A percentile compares a stretch with the other conserved stretches of the same genome.
Conservation (phyloP, 2,888 invertebrate species). For the Cryptocheilus praepositus region DNA sequence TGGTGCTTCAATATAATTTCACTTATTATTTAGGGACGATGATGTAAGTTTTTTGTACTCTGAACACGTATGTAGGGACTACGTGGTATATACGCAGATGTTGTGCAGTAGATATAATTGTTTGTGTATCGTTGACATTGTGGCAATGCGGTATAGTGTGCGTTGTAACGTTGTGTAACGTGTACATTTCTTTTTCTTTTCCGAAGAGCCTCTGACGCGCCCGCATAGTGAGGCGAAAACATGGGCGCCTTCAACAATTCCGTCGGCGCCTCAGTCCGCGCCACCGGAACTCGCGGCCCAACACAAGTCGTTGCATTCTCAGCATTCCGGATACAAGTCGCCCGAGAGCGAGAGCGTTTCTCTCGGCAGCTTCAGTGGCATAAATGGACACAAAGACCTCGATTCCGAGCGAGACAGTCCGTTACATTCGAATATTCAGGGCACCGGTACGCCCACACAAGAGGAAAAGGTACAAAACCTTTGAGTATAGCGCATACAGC, state of each 20-base stretch:
- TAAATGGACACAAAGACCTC: conserved; percentile 71
- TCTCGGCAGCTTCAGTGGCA: conserved; percentile 69
- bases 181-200: background rate
- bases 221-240: conserved; percentile 93
- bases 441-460: conserved; percentile 57
- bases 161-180: too few species aligned
- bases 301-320: conserved; percentile 70
- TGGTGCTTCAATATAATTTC: too few species aligned
- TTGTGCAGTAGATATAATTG: too few species aligned
- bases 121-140: too few species aligned
- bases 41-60: too few species aligned
- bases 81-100: too few species aligned
- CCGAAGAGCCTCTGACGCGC: conserved; percentile 86
- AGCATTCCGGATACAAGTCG: conserved; percentile 72
- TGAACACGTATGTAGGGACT: too few species aligned
- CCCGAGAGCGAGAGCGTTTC: conserved; percentile 74
- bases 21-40: too few species aligned
- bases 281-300: conserved; percentile 81
- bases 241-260: conserved; percentile 81
- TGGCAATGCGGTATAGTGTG: too few species aligned
- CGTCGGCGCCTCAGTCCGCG: conserved; percentile 82
- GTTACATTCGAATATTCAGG: conserved; percentile 61
- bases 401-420: conserved; percentile 71
- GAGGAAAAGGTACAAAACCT: conserved; percentile 48
- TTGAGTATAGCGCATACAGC: too few species aligned